Evolutionary conservation across 2,797 vertebrate species (phyloP).

Genomic region (Naso thynnoides): DNA sequence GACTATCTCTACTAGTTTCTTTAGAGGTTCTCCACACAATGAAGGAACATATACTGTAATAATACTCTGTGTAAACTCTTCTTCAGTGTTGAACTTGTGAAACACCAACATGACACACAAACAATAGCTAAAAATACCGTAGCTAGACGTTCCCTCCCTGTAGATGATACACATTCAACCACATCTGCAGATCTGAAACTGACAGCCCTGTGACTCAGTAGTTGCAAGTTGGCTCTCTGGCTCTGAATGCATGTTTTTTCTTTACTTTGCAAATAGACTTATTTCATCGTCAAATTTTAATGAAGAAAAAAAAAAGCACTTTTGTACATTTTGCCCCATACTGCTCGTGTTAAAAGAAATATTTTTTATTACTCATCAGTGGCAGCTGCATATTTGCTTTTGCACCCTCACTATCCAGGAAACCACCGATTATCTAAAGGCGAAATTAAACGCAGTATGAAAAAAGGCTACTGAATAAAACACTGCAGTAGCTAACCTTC

Average conservation of each 20-base stretch:
- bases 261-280: slow-evolving; percentile 16
- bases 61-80: background rate
- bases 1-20: too few species aligned
- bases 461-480: background rate
- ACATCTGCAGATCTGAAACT: slow-evolving; percentile 15
- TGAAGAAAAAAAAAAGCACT: slow-evolving; percentile 23
- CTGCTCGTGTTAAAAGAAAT: slow-evolving; percentile 44
- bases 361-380: slow-evolving; percentile 24
- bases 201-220: background rate
- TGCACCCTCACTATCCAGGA: background rate
- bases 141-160: background rate
- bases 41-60: too few species aligned
- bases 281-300: slow-evolving; percentile 26
- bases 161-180: background rate
- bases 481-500: slow-evolving; percentile 73
- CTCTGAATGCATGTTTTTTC: slow-evolving; percentile 8
- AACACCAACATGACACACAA: background rate
- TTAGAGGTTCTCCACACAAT: background rate
- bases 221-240: background rate
- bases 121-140: background rate
- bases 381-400: background rate
- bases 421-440: background rate
- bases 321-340: slow-evolving; percentile 31
- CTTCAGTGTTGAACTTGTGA: background rate
- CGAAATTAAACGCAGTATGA: background rate